Conservation (phyloP, 2,888 invertebrate species). For the Acanthosepion pharaonis region DNA sequence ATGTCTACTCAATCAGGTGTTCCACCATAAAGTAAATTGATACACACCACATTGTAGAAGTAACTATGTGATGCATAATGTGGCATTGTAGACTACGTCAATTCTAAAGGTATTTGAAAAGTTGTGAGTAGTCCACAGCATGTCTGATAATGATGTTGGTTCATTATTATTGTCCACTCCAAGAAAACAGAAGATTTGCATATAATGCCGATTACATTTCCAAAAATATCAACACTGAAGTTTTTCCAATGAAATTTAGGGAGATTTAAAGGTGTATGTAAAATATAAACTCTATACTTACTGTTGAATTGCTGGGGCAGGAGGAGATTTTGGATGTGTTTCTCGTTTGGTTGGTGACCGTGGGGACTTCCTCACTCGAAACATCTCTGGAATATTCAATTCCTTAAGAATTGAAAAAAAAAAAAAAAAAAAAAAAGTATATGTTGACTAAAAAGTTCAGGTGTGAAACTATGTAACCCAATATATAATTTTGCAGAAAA, state of each 20-base stretch:
- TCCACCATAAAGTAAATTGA: no score
- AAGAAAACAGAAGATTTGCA: background rate
- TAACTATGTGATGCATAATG: no score
- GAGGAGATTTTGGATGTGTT: conserved; percentile 59
- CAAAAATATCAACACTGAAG: background rate
- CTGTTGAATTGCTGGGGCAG: conserved; percentile 64
- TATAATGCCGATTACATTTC: background rate
- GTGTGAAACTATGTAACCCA: background rate
- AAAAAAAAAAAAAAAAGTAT: background rate
- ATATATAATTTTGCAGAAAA: no score
- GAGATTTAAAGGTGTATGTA: background rate
- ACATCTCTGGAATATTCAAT: conserved; percentile 68
- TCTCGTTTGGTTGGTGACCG: conserved; percentile 67
- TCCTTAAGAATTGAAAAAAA: conserved; percentile 56
- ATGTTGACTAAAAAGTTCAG: background rate
- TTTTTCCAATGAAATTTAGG: background rate
- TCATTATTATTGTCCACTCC: no score
- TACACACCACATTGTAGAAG: no score
- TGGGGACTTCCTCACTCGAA: conserved; percentile 61
- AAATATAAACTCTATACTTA: conserved; percentile 49
- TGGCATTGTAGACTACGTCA: no score
- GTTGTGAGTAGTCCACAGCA: no score
- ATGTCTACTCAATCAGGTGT: no score
- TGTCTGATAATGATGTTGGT: no score
- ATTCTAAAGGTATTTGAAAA: no score